Base-by-base conservation (phyloP, 2,888 invertebrate genomes). In the Melipona beecheii region DNA sequence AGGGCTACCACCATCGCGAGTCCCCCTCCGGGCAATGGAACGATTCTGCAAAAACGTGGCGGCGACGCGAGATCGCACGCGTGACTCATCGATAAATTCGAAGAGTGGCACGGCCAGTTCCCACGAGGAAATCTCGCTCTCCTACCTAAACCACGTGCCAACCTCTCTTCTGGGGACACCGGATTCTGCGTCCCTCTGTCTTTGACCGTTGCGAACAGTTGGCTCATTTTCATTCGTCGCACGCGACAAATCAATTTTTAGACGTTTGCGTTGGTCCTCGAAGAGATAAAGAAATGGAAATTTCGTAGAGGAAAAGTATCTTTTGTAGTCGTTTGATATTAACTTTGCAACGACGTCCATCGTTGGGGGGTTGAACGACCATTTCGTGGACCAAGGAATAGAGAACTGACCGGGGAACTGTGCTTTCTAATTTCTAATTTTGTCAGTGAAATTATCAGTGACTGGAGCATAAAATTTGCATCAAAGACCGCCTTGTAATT, bases 31-130 rank as follows among this genome's bases (percentile, higher is more conserved):
- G 60, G 72, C 75, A 74, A 9, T 43, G 43, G 65, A 86, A 86
- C 86, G 81, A 87, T 85, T 89, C 87, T 86, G 87, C 89, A 87
- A 89, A 87, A 87, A 87, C 89, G 86, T 82, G 84, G 79, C 86
- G 84, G 79, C 86, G 84, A 73, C 80, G 77, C 85, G 87, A 89
- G 87, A 87, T 87, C 81, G 87, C 70, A 66, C 81, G 76, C 69
- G 78, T 89, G 89, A 89, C 87, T 89, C 89, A 89, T 87, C 89
- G 86, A 89, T 89, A 86, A 80, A 86, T 87, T 76, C 79, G 60
- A 78, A 64, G 72, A 65, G 62, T 24, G 64, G 62, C 58, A 50
- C 74, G 54, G 62, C 76, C 74, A 58, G 85, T 89, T 89, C 89
- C 89, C 89, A 89, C 87, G 87, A 84, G 82, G 68, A 81, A 64